Conservation (phyloP, 2,113 vertebrate species). For the Oncorhynchus keta region DNA sequence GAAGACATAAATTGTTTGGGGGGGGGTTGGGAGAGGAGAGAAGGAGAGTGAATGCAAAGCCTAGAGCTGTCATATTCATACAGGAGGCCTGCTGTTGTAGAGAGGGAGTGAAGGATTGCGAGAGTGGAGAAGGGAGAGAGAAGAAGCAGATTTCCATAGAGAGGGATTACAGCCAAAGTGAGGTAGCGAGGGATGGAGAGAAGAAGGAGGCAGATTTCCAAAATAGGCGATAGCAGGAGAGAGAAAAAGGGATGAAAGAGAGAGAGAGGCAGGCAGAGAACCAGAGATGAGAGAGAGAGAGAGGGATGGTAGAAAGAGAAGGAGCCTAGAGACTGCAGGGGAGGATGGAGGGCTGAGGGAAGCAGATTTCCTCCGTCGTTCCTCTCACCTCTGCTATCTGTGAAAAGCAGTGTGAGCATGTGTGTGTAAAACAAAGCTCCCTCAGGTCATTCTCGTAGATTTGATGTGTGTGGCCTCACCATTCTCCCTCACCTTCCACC, state of each 20-base stretch:
- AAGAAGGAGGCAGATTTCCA: no score
- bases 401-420: neutral
- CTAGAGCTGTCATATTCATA: slow-evolving; percentile 8
- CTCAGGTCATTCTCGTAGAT: slow-evolving; percentile 54
- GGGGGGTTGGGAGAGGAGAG: neutral
- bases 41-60: neutral
- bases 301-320: slow-evolving; percentile 24
- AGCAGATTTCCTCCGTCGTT: slow-evolving; percentile 52
- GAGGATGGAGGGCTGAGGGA: slow-evolving; percentile 44
- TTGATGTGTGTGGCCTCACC: slow-evolving; percentile 32
- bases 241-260: no score
- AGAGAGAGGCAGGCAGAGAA: neutral
- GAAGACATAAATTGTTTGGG: neutral
- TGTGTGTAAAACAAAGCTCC: slow-evolving; percentile 42
- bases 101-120: neutral
- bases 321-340: slow-evolving; percentile 10
- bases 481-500: neutral
- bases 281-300: slow-evolving; percentile 17
- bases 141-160: slow-evolving; percentile 39
- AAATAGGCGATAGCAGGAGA: no score
- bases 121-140: slow-evolving; percentile 33
- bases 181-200: neutral
- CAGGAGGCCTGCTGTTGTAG: slow-evolving; percentile 11
- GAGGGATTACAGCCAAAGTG: slow-evolving; percentile 5
- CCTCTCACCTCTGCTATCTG: slow-evolving; percentile 40